Percentiles rank a stretch among this genome's conserved stretches.
Evolutionary conservation across 2,888 invertebrate genomes (phyloP).

Genomic region (Stenichneumon culpator): DNA sequence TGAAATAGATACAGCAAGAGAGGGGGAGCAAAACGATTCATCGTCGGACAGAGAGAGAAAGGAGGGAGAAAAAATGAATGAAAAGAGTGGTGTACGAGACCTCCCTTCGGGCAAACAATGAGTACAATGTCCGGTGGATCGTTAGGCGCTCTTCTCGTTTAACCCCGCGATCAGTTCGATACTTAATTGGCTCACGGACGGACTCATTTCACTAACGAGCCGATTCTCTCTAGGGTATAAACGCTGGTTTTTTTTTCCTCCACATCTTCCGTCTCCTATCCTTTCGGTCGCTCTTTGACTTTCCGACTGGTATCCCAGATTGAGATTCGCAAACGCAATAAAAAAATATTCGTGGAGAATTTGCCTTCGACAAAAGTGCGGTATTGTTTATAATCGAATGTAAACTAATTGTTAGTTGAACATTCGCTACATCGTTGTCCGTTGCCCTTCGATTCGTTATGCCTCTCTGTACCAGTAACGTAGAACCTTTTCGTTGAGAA

Average conservation of each 20-base stretch:
- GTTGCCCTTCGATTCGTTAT: background rate
- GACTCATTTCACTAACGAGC: slow-evolving; percentile 74
- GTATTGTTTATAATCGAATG: slow-evolving; percentile 29
- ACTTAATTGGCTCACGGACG: slow-evolving; percentile 74
- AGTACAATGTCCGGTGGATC: slow-evolving; percentile 73
- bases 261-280: slow-evolving; percentile 19
- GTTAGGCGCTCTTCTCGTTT: slow-evolving; percentile 69
- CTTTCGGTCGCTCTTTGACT: slow-evolving; percentile 14
- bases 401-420: slow-evolving; percentile 34
- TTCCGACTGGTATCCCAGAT: slow-evolving; percentile 40
- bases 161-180: slow-evolving; percentile 71
- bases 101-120: slow-evolving; percentile 71
- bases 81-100: slow-evolving; percentile 54
- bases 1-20: slow-evolving; percentile 10
- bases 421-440: background rate
- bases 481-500: slow-evolving; percentile 49
- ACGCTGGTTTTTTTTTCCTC: slow-evolving; percentile 59
- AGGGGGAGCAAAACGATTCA: slow-evolving; percentile 36
- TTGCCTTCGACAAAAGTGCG: slow-evolving; percentile 50
- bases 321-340: slow-evolving; percentile 36
- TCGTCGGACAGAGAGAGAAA: slow-evolving; percentile 30
- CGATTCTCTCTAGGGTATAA: slow-evolving; percentile 70
- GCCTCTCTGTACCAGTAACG: background rate
- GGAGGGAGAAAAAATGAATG: slow-evolving; percentile 9
- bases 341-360: slow-evolving; percentile 21